Percentiles rank a stretch among this genome's conserved stretches.
Conservation (phyloP, 2,888 invertebrate species). For the Argyresthia albistria region DNA sequence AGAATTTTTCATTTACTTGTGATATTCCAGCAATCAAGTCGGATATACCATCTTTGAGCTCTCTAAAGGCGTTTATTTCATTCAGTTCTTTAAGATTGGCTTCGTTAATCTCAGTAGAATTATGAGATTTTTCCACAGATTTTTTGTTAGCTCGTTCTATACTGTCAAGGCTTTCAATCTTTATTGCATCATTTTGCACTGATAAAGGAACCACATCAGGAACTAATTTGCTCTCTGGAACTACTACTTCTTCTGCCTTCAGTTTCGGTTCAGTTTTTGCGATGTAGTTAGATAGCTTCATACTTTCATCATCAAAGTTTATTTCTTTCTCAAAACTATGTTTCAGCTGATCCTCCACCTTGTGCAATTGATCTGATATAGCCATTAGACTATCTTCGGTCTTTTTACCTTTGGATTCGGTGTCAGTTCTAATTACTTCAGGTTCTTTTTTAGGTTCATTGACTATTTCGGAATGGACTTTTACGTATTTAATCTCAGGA, state of each 20-base stretch:
- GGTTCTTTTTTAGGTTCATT: constrained; percentile 18
- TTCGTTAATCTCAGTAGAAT: background rate
- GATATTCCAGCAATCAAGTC: constrained; percentile 65
- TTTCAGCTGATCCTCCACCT: constrained; percentile 62
- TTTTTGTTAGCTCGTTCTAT: background rate
- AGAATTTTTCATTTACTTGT: constrained; percentile 61
- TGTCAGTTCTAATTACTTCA: constrained; percentile 11
- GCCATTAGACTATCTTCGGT: constrained; percentile 65
- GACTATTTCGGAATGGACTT: constrained; percentile 31
- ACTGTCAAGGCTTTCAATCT: constrained; percentile 21
- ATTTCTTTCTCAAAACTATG: constrained; percentile 59
- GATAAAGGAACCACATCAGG: constrained; percentile 33
- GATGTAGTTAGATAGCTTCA: constrained; percentile 33
- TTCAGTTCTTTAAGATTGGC: constrained; percentile 43
- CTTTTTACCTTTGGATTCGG: constrained; percentile 45
- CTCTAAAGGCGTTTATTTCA: constrained; percentile 62
- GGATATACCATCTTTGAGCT: constrained; percentile 64
- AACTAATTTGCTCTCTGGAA: constrained; percentile 32
- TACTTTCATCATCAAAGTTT: constrained; percentile 47
- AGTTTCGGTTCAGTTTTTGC: constrained; percentile 16
- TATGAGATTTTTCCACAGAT: background rate
- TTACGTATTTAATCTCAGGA: constrained; percentile 34
- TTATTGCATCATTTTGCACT: constrained; percentile 36
- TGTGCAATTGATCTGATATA: constrained; percentile 61
- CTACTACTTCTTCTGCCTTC: constrained; percentile 34